Base-by-base conservation (phyloP, 2,888 invertebrate species). In the Clanis bilineata region DNA sequence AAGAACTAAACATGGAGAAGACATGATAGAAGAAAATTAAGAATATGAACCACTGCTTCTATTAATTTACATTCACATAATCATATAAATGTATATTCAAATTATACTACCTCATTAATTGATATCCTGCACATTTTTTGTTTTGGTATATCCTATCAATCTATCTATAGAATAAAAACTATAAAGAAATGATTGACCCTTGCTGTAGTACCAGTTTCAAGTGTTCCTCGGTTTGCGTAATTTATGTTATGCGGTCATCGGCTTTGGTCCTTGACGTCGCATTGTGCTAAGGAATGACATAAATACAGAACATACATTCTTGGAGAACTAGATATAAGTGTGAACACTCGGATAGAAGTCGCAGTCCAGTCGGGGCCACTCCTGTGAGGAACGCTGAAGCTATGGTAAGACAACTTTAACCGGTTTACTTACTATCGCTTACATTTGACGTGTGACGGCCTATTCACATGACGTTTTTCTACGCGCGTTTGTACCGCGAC, bases 311-410 rank as follows among this genome's bases (percentile, higher is more conserved):
- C 74, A 87, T 78, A 80, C 82, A 88, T 88, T 88, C 86, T 88
- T 82, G 79, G 80, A 69, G 77, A 86, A 88, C 89, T 88, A 85
- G 90, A 90, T 89, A 90, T 90, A 91, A 83, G 82, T 85, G 88
- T 88, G 74, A 80, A 72, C 82, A 77, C 80, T 73, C 75, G 82
- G 77, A 76, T 72, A 69, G 71, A 73, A 73, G 68, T 74, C 82
- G 72, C 90, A 90, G 88, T 90, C 67, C 68, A 79, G 70, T 76
- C 77, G 77, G 76, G 77, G 69, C 70, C 74, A 73, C 76, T 78
- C 78, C 69, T 72, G 71, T 76, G 82, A 79, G 77, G 82, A 82
- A 79, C 82, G 77, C 79, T 80, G 72, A 76, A 76, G 78, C 70
- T 63, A 88, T 88, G 90, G 90, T 90, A 72, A 90, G 90, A 86